Evolutionary conservation across 2,797 vertebrate genomes (phyloP).

Genomic region (Trichosurus vulpecula): DNA sequence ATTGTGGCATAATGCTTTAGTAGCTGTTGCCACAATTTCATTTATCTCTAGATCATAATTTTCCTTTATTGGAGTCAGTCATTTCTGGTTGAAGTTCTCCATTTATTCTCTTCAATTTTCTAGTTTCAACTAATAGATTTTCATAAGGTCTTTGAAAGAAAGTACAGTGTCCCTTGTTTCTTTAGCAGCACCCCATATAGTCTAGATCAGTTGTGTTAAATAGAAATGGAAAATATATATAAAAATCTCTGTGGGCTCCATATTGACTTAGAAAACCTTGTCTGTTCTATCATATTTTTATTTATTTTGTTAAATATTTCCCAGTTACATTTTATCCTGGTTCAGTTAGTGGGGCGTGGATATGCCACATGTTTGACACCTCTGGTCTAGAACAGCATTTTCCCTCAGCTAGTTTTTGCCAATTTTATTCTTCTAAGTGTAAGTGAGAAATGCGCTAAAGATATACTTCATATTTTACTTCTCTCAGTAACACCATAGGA

Average conservation of each 20-base stretch:
- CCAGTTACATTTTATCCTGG: not conserved
- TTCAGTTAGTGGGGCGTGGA: not conserved
- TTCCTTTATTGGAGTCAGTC: no score
- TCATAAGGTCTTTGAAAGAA: no score
- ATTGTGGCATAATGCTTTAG: not conserved
- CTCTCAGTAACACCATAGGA: not conserved
- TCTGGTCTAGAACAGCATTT: not conserved
- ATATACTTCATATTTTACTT: not conserved
- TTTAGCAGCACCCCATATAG: no score
- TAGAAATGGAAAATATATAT: no score
- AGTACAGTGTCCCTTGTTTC: no score
- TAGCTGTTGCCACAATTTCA: slow-evolving; percentile 13
- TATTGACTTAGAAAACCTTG: no score
- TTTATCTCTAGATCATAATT: not conserved
- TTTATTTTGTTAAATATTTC: not conserved
- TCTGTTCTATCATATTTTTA: no score
- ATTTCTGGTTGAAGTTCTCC: no score
- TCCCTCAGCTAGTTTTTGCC: not conserved
- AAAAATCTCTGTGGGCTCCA: no score
- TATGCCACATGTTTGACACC: not conserved
- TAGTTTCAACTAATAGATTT: no score
- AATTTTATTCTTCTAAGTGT: not conserved
- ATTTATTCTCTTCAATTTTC: no score
- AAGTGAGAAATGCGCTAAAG: not conserved
- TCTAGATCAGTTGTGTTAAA: no score